A percentile compares a stretch with the other conserved stretches of the same genome.
Conservation (phyloP, 2,888 invertebrate genomes). For the Lathronympha strigana region DNA sequence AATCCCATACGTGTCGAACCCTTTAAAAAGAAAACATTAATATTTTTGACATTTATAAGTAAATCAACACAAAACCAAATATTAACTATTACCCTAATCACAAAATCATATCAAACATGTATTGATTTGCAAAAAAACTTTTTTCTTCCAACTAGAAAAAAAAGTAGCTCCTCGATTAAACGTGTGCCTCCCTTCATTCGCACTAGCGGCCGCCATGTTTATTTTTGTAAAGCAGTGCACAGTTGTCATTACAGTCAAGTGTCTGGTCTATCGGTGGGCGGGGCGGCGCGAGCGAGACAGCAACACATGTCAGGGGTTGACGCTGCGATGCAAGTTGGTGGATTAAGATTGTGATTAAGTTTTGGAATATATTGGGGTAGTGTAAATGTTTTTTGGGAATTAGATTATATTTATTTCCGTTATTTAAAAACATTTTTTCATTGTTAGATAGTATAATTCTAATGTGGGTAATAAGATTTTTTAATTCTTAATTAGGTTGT, state of each 20-base stretch:
- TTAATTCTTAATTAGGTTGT: no score
- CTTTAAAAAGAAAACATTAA: no score
- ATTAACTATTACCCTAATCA: no score
- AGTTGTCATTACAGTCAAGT: slow-evolving; percentile 55
- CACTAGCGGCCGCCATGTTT: slow-evolving; percentile 79
- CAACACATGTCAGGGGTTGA: slow-evolving; percentile 33
- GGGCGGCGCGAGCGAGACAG: slow-evolving; percentile 53
- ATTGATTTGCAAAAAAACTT: background rate
- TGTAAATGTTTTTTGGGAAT: background rate
- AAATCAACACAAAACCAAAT: no score
- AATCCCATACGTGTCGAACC: no score
- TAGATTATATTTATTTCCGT: background rate
- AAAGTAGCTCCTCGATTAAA: slow-evolving; percentile 8
- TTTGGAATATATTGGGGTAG: background rate
- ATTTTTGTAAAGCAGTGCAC: slow-evolving; percentile 76
- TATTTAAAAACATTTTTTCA: no score
- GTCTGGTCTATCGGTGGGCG: slow-evolving; percentile 57
- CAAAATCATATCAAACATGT: background rate
- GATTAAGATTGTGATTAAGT: slow-evolving; percentile 15
- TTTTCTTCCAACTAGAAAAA: background rate
- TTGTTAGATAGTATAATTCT: no score
- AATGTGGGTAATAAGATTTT: no score
- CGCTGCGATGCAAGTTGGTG: slow-evolving; percentile 4
- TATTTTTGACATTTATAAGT: no score
- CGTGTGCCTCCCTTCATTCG: slow-evolving; percentile 47